These are phyloP conservation scores for Atethmia centrago DNA, from an alignment of 2,888 invertebrate species.

Conservation along the genomic window DNA sequence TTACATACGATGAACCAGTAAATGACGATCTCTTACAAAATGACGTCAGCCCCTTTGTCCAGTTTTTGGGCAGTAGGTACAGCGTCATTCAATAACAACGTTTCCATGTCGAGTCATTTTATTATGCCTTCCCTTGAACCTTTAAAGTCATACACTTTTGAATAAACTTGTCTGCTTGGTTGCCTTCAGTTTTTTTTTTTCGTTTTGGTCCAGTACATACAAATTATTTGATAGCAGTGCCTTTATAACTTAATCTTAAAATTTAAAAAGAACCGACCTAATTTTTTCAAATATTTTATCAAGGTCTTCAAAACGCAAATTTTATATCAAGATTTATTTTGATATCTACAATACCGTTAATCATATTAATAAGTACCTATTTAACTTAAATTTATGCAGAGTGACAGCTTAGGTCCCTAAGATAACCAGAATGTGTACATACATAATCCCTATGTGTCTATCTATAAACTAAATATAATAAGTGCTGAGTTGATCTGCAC, in stretches of 20 bases:
- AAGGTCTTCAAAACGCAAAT: background rate
- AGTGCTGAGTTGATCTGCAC: too few relatives aligned
- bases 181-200: constrained; percentile 45
- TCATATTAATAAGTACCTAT: background rate
- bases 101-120: constrained; percentile 27
- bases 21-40: background rate
- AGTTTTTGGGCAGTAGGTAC: background rate
- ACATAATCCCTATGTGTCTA: background rate
- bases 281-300: background rate
- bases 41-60: constrained; percentile 48
- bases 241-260: background rate
- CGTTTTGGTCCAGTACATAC: constrained; percentile 40
- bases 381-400: background rate
- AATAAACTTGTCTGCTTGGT: constrained; percentile 55
- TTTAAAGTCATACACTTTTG: constrained; percentile 34
- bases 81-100: background rate
- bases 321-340: background rate
- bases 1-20: background rate
- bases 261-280: background rate
- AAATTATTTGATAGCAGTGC: constrained; percentile 33
- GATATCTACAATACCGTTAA: background rate
- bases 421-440: background rate
- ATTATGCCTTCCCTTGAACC: constrained; percentile 35
- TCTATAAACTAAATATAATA: background rate
- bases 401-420: background rate